phyloP scores from a whole-genome alignment of 1,140 invertebrate species.

The Venustaconcha ellipsiformis region DNA sequence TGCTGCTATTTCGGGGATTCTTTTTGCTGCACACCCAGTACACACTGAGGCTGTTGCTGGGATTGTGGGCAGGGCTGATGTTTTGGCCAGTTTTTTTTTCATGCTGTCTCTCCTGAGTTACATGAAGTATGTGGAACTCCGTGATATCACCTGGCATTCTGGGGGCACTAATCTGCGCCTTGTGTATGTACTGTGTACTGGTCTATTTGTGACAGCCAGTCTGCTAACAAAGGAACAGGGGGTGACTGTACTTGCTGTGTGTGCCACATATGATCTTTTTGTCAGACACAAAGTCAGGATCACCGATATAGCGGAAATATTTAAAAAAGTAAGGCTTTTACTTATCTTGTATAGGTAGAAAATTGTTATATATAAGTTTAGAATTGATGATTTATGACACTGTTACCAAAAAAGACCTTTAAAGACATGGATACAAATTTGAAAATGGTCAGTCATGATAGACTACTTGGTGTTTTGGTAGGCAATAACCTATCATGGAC shows the following conservation, averaged over 20 bases:
- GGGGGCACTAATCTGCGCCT: slow-evolving; percentile 65
- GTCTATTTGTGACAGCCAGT: slow-evolving; percentile 52
- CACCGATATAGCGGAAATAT: slow-evolving; percentile 40
- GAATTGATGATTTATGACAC: not conserved
- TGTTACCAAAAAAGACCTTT: not conserved
- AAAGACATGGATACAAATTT: not conserved
- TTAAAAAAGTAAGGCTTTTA: slow-evolving; percentile 47
- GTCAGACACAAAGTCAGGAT: slow-evolving; percentile 66
- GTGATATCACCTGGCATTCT: slow-evolving; percentile 60
- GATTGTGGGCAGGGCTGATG: slow-evolving; percentile 85
- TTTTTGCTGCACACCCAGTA: slow-evolving; percentile 72
- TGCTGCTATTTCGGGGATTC: slow-evolving; percentile 73
- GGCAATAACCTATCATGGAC: too few species aligned
- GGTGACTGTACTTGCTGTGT: slow-evolving; percentile 89
- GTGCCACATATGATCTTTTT: slow-evolving; percentile 82
- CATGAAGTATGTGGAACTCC: slow-evolving; percentile 66
- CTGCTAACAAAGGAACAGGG: slow-evolving; percentile 81
- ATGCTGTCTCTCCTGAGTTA: slow-evolving; percentile 80
- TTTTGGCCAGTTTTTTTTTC: slow-evolving; percentile 85
- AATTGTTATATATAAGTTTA: not conserved
- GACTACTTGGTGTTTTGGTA: too few species aligned
- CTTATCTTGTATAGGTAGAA: not conserved
- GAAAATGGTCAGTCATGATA: too few species aligned
- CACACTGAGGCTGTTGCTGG: slow-evolving; percentile 80
- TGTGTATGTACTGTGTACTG: slow-evolving; percentile 37